A percentile compares a stretch with the other conserved stretches of the same genome.
Conservation (phyloP, 2,888 invertebrate genomes). For the Nomada lathburiana region DNA sequence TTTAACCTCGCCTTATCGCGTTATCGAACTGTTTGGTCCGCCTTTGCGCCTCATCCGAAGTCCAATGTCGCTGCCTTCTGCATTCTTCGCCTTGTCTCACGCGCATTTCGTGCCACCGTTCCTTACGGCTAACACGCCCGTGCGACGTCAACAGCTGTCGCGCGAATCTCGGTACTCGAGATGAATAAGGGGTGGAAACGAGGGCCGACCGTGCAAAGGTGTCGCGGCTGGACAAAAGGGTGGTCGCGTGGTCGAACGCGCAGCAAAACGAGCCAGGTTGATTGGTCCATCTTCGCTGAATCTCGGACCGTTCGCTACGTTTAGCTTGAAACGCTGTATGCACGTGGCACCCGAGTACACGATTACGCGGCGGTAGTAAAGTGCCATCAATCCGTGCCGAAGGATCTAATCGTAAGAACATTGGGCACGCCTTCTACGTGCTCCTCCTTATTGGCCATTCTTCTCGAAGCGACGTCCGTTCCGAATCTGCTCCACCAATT, state of each 20-base stretch:
- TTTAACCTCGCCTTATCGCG: slow-evolving; percentile 84
- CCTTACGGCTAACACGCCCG: neutral
- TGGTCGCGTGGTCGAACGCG: no score
- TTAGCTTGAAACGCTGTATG: neutral
- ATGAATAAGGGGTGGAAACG: neutral
- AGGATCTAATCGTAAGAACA: slow-evolving; percentile 55
- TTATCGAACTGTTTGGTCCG: slow-evolving; percentile 81
- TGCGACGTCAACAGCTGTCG: neutral
- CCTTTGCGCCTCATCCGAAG: slow-evolving; percentile 48
- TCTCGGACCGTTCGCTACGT: no score
- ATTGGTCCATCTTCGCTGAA: no score
- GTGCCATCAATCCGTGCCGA: slow-evolving; percentile 62
- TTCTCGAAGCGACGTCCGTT: slow-evolving; percentile 58
- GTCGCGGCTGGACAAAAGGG: no score
- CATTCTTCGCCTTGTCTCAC: slow-evolving; percentile 19
- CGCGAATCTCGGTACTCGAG: neutral
- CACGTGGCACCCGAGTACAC: neutral
- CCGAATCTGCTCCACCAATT: slow-evolving; percentile 76
- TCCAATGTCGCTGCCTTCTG: slow-evolving; percentile 17
- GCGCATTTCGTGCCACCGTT: slow-evolving; percentile 1
- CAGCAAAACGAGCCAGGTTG: no score
- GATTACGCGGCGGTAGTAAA: slow-evolving; percentile 59
- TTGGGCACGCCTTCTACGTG: slow-evolving; percentile 76
- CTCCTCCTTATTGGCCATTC: slow-evolving; percentile 78
- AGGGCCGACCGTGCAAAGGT: neutral